Evolutionary conservation across 2,888 invertebrate genomes (phyloP), one percentile per base, ranked within the genome.

Genomic region (Polyommatus icarus): DNA sequence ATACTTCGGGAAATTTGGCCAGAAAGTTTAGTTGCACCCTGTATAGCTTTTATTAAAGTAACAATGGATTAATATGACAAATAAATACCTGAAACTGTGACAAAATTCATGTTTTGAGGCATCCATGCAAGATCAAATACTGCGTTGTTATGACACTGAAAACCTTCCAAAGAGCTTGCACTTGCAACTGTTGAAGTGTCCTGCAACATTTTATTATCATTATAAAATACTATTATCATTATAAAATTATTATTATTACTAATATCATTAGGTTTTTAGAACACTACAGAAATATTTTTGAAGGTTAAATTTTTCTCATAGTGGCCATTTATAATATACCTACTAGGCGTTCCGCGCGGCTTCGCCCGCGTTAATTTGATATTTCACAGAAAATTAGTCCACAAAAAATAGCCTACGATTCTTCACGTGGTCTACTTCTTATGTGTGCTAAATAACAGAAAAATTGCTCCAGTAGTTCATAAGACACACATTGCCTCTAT

Each of bases 71-170:
- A 46, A 10, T 46, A 46, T 59, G 76, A 36, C 15, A 20, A 50
- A 67, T 46, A 77, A 83, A 78, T 83, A 87, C 96, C 96, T 72
- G 98, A 97, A 0, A 97, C 98, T 5, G 98, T 98, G 0, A 98
- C 96, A 79, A 98, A 94, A 84, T 96, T 96, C 95, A 95, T 95
- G 84, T 96, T 95, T 0, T 95, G 95, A 0, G 96, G 96, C 91
- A 96, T 96, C 98, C 98, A 99, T 0, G 97, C 96, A 77, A 98
- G 87, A 88, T 98, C 98, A 87, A 98, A 98, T 54, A 98, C 96
- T 0, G 98, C 98, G 94, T 98, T 98, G 84, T 95, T 95, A 89
- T 98, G 98, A 79, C 95, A 95, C 82, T 95, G 95, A 79, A 94
- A 94, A 0, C 94, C 93, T 72, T 92, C 92, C 57, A 95, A 82